Conservation (phyloP, 23 tunicate genomes). For the Pegea sp. region DNA sequence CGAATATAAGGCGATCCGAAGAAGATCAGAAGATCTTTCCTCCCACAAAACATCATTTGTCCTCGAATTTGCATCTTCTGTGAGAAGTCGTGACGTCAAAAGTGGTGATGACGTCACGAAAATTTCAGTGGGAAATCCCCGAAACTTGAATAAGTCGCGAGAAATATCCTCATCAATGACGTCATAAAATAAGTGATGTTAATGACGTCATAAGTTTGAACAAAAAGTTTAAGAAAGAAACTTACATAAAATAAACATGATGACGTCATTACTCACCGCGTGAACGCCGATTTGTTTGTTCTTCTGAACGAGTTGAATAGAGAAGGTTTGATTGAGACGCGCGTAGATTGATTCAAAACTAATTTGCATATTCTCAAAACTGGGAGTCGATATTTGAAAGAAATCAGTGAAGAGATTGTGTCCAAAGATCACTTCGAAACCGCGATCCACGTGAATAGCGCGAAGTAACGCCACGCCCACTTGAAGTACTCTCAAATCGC, state of each 20-base stretch:
- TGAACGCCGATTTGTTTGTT: no score
- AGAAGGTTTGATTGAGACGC: conserved; percentile 18
- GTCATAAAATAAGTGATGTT: conserved; percentile 1
- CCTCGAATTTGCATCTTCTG: conserved; percentile 78
- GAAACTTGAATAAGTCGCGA: no score
- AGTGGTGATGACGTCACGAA: no score
- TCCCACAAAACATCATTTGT: conserved; percentile 33
- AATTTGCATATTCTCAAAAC: background rate
- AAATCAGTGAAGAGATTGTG: conserved; percentile 13
- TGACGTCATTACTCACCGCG: no score
- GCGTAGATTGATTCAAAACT: conserved; percentile 4
- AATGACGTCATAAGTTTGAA: no score
- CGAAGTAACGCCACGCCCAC: conserved; percentile 38
- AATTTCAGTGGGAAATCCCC: no score
- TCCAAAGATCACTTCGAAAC: background rate
- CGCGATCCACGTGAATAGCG: conserved; percentile 3
- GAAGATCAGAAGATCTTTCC: conserved; percentile 35
- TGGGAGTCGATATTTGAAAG: conserved; percentile 34
- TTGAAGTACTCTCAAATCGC: conserved; percentile 41
- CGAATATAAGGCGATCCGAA: conserved; percentile 68
- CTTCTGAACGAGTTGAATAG: conserved; percentile 12
- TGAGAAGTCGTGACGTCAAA: background rate
- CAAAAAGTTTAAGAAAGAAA: no score
- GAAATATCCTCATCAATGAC: no score
- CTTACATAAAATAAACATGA: no score